phyloP scores from a whole-genome alignment of 2,888 invertebrate species.

The Heliconius charithonia region DNA sequence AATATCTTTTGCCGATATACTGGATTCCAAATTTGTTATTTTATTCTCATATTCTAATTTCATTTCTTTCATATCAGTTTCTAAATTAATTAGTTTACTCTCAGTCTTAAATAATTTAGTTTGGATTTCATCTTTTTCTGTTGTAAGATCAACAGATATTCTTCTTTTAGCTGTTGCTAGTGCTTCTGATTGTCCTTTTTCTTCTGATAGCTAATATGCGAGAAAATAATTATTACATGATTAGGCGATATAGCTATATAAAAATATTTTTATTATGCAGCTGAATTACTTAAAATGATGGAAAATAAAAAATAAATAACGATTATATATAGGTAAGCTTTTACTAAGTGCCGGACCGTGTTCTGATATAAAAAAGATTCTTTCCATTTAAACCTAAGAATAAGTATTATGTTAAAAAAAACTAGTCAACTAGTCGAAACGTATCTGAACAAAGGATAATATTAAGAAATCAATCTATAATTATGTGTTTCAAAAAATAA shows the following conservation, averaged over 20 bases:
- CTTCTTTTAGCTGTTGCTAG: conserved; percentile 69
- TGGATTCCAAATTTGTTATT: conserved; percentile 84
- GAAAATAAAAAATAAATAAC: not conserved
- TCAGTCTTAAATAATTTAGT: conserved; percentile 75
- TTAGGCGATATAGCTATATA: not conserved
- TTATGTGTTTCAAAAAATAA: not conserved
- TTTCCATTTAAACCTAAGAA: too few relatives aligned
- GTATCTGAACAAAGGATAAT: too few relatives aligned
- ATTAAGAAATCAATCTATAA: not conserved
- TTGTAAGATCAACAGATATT: conserved; percentile 72
- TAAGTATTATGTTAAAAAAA: too few relatives aligned
- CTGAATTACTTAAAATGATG: not conserved
- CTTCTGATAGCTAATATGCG: conserved; percentile 75
- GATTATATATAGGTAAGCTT: not conserved
- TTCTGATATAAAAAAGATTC: too few relatives aligned
- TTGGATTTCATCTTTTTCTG: conserved; percentile 78
- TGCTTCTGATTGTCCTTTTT: conserved; percentile 75
- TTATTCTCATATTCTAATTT: conserved; percentile 84
- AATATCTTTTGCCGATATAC: conserved; percentile 83
- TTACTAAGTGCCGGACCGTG: not conserved
- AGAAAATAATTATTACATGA: conserved; percentile 45
- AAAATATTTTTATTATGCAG: not conserved
- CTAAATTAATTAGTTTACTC: conserved; percentile 75
- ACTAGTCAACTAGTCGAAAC: too few relatives aligned
- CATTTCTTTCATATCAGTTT: conserved; percentile 80